phyloP scores from a whole-genome alignment of 2,113 vertebrate genomes.

The Macroglossus sobrinus region DNA sequence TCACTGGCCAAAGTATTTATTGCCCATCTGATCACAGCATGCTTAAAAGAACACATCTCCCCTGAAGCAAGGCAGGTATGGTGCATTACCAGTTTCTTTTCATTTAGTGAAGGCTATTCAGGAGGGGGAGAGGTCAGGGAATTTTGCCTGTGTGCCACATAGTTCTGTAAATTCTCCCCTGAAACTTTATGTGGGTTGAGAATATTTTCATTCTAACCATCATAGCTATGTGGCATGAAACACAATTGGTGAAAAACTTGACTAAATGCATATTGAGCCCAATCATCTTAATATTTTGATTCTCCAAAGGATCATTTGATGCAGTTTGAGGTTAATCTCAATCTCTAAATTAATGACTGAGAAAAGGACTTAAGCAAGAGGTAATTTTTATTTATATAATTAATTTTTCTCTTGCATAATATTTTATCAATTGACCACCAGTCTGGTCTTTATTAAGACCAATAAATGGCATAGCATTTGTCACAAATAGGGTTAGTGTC shows the following conservation, averaged over 20 bases:
- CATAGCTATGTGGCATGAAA: neutral
- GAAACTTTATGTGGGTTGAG: neutral
- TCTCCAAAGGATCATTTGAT: slow-evolving; percentile 1
- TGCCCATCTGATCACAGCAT: slow-evolving; percentile 8
- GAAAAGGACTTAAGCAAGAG: neutral
- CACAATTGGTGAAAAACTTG: neutral
- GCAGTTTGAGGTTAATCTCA: slow-evolving; percentile 12
- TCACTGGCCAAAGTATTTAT: neutral
- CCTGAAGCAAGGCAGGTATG: neutral
- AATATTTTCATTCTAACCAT: neutral
- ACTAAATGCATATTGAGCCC: neutral
- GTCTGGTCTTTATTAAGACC: slow-evolving; percentile 54
- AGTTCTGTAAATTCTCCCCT: neutral
- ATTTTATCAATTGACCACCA: slow-evolving; percentile 36
- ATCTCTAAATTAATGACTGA: slow-evolving; percentile 38
- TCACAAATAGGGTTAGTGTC: neutral
- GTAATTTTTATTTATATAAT: neutral
- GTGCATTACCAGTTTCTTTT: neutral
- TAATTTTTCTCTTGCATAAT: neutral
- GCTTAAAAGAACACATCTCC: neutral
- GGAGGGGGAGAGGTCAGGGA: neutral
- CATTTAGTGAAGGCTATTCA: neutral
- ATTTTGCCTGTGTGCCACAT: neutral
- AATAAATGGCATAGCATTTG: neutral
- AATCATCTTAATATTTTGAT: neutral